Conservation (phyloP, 30 jellyfish, hydroid and myxozoan genomes). For the Pelagia noctiluca region DNA sequence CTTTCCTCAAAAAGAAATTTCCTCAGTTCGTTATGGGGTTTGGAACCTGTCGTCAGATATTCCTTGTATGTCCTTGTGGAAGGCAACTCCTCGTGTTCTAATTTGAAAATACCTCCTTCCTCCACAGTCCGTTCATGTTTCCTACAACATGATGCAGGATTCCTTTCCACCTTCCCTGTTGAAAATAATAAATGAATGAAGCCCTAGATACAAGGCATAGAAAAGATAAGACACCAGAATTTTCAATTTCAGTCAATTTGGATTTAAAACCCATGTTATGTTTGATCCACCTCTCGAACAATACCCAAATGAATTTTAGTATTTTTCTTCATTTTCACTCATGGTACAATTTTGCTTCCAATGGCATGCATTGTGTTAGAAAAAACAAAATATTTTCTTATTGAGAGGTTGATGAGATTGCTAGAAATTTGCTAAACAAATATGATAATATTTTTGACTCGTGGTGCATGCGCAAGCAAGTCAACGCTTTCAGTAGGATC, state of each 20-base stretch:
- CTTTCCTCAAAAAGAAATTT: slow-evolving; percentile 3
- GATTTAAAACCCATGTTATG: too few species aligned
- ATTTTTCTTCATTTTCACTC: too few species aligned
- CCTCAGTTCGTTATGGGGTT: slow-evolving; percentile 2
- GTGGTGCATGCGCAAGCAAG: too few species aligned
- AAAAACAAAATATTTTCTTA: too few species aligned
- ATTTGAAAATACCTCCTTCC: not conserved
- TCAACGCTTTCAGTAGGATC: too few species aligned
- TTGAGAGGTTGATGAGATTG: too few species aligned
- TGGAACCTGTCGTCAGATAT: not conserved
- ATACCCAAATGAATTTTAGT: too few species aligned
- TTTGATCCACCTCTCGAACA: too few species aligned
- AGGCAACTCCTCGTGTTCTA: slow-evolving; percentile 15
- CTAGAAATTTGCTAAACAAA: too few species aligned
- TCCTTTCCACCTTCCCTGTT: slow-evolving; percentile 29
- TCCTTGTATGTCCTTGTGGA: not conserved
- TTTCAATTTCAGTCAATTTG: not conserved
- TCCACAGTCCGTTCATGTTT: not conserved
- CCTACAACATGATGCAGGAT: slow-evolving; percentile 18
- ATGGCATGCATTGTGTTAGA: too few species aligned
- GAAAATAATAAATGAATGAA: not conserved
- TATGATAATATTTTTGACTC: too few species aligned
- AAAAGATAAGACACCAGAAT: not conserved
- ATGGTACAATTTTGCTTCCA: too few species aligned
- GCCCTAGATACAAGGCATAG: not conserved